Conservation (phyloP, 2,113 vertebrate species). For the Thinocorus orbignyianus region DNA sequence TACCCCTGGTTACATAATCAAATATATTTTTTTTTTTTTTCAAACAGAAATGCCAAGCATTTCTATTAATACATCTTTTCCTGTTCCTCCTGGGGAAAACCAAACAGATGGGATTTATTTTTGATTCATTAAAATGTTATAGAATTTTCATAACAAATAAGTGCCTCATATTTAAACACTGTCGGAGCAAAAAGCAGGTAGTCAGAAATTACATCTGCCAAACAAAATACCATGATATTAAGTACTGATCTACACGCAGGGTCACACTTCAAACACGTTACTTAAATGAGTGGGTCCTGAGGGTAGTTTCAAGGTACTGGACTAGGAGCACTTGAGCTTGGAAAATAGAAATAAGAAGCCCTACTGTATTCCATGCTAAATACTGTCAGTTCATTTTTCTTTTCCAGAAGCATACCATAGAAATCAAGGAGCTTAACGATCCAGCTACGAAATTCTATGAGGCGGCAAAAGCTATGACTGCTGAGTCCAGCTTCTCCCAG, state of each 20-base stretch:
- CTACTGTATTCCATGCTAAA: not conserved
- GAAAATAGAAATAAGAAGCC: not conserved
- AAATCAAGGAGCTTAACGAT: not conserved
- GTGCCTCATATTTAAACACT: not conserved
- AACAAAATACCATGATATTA: not conserved
- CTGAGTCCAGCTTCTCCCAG: not conserved
- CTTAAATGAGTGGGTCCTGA: not conserved
- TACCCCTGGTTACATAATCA: not conserved
- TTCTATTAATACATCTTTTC: slow-evolving; percentile 29
- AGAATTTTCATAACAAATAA: slow-evolving; percentile 18
- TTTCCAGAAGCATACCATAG: not conserved
- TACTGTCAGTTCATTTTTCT: not conserved
- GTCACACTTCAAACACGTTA: not conserved
- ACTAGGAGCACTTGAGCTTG: not conserved
- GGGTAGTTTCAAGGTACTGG: not conserved
- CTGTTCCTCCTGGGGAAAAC: not conserved
- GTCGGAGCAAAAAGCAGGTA: not conserved
- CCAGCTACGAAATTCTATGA: fast-evolving
- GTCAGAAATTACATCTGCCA: not conserved
- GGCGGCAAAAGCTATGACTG: not conserved
- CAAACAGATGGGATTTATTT: slow-evolving; percentile 41
- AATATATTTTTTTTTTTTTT: not conserved
- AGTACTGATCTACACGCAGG: not conserved
- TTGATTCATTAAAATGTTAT: not conserved
- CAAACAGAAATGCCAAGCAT: not conserved